A percentile compares a stretch with the other conserved stretches of the same genome.
phyloP scores from a whole-genome alignment of 2,888 invertebrate species.

The Rhagonycha lutea region DNA sequence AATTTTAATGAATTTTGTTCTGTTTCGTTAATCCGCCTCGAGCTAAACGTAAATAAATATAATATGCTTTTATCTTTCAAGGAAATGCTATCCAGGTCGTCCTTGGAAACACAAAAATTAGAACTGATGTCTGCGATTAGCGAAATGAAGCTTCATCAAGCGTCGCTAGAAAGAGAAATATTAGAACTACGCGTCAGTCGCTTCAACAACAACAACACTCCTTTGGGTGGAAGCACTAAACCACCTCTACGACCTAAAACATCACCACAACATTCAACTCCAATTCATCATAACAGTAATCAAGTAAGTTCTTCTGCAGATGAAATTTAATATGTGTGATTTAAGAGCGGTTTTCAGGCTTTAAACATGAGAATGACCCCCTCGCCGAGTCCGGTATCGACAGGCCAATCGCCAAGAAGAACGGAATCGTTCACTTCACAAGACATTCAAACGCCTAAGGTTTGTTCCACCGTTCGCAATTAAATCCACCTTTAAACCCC shows the following conservation, averaged over 20 bases:
- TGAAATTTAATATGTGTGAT: not conserved
- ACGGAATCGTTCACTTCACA: slow-evolving; percentile 39
- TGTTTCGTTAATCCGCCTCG: not conserved
- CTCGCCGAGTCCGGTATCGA: slow-evolving; percentile 55
- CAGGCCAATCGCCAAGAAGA: slow-evolving; percentile 45
- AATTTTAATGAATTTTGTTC: not conserved
- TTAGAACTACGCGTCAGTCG: slow-evolving; percentile 68
- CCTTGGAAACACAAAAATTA: slow-evolving; percentile 91
- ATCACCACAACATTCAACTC: slow-evolving; percentile 54
- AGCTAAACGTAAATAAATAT: not conserved
- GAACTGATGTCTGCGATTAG: slow-evolving; percentile 92
- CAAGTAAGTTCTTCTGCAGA: slow-evolving; percentile 34
- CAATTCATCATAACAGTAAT: slow-evolving; percentile 50
- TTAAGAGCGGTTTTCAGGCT: slow-evolving; percentile 34
- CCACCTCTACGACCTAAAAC: slow-evolving; percentile 49
- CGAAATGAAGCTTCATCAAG: slow-evolving; percentile 85
- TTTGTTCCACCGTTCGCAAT: not conserved
- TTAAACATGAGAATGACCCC: slow-evolving; percentile 51
- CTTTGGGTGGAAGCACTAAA: slow-evolving; percentile 45
- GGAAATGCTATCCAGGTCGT: slow-evolving; percentile 87
- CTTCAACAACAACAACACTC: slow-evolving; percentile 46
- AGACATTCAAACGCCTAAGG: slow-evolving; percentile 36
- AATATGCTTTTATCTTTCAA: slow-evolving; percentile 44
- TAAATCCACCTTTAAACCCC: not conserved
- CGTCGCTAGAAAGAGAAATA: slow-evolving; percentile 86